Evolutionary conservation across 1,140 invertebrate species (phyloP), one percentile per base, ranked within the genome.

Genomic region (Littorina saxatilis): DNA sequence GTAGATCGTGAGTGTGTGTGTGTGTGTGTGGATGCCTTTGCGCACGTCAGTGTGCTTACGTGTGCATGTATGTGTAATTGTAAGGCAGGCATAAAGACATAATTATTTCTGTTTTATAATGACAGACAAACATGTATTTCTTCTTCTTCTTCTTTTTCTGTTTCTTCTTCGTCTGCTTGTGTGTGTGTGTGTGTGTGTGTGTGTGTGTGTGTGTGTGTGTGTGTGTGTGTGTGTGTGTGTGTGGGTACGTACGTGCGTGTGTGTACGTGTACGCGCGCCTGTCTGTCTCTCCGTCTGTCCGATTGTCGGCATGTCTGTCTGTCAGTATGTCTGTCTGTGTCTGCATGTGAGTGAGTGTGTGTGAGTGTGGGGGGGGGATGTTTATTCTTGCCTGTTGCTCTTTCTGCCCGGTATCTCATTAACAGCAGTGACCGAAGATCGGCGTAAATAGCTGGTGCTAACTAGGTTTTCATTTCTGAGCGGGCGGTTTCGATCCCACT

Each of bases 1-100:
- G 61, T 63, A 27, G 11, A 27, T 63, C n/a, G 61, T 32, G 15
- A 27, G 61, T 63, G 61, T 63, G 61, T 63, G 61, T 63, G 61
- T 63, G 61, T 63, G 61, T 63, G 61, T 63, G 61, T 63, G 61
- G 5, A 29, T 32, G 61, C 15, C 27, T 32, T n/a, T 0, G 27
- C 27, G 61, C 29, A 15, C 5, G 61, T 63, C 1, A 29, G 61
- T 32, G 27, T 63, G 61, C 4, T n/a, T 11, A 32, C 27, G 20
- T 2, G 32, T 32, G 5, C n/a, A 63, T 63, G 27, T 4, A 63
- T 7, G 5, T 15, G 61, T 63, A 58, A 3, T 3, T 58, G 2
- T 17, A 58, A 3, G 27, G 52, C 5, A 9, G 20, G 52, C 4
- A 5, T 23, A 4, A 58, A 3, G 20, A 58, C 27, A 17, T 9